phyloP scores from a whole-genome alignment of 2,888 invertebrate genomes.

The Agrotis clavis region DNA sequence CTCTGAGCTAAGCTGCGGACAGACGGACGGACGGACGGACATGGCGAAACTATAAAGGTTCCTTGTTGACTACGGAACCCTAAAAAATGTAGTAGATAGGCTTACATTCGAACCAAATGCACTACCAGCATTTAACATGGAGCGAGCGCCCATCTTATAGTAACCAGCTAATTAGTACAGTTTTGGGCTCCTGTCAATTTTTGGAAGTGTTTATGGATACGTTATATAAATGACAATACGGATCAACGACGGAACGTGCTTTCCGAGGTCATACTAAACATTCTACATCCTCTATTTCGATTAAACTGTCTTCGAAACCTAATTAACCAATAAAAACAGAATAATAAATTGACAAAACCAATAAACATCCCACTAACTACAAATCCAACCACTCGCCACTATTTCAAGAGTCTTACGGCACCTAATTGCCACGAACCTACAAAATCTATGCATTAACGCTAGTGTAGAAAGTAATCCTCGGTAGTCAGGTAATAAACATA shows the following conservation, averaged over 20 bases:
- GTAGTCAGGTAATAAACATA: conserved; percentile 65
- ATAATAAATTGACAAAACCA: neutral
- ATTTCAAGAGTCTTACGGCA: conserved; percentile 19
- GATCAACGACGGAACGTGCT: neutral
- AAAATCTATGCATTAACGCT: conserved; percentile 51
- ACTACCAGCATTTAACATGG: no score
- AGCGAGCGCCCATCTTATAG: no score
- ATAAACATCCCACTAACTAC: conserved; percentile 15
- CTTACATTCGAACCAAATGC: no score
- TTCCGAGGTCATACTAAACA: neutral
- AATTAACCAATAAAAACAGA: neutral
- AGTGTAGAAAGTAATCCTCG: conserved; percentile 64
- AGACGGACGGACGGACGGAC: no score
- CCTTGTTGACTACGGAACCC: no score
- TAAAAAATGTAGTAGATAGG: no score
- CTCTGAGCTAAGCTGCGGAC: no score
- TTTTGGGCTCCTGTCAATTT: neutral
- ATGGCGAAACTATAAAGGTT: no score
- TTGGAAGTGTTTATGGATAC: no score
- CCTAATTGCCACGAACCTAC: conserved; percentile 52
- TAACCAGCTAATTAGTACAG: neutral
- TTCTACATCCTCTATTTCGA: neutral
- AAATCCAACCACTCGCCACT: conserved; percentile 1
- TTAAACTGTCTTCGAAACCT: neutral
- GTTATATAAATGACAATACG: neutral